Evolutionary conservation across 2,888 invertebrate genomes (phyloP), one percentile per base, ranked within the genome.

Genomic region (Mylabris sibirica): DNA sequence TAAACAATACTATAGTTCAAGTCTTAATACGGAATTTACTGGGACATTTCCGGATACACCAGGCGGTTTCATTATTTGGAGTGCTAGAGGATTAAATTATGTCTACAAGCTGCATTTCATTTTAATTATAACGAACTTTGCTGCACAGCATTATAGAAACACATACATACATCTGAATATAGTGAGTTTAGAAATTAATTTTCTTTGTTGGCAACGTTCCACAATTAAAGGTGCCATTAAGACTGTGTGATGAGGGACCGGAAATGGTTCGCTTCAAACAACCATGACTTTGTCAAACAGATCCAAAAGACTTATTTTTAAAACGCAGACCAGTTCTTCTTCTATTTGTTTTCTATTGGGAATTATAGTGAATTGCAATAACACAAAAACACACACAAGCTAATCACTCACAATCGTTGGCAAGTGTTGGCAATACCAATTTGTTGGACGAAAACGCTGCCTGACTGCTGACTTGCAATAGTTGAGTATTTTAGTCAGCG

Each of bases 11-110:
- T 49, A n/a, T n/a, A 20, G 24, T 57, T 22, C 12, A 24, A 4
- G 57, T 5, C 24, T 57, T 24, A 12, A 57, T 57, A 57, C 3
- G 11, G 14, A 57, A 57, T 41, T 38, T 26, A 35, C 35, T 20
- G 30, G 30, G 41, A 65, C 35, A 62, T 69, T 66, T 65, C 60
- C 24, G 59, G 65, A 65, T 65, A 65, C 63, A 63, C 26, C 57
- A 59, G 63, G 64, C 34, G 38, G 75, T 78, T 79, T 79, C 79
- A 81, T 81, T 81, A 80, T 77, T 77, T 74, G 77, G 77, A 81
- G 80, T 80, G 80, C 75, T 71, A 77, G 70, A 72, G 75, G 77
- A 80, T 79, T 79, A 80, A 78, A 80, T 80, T 80, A 80, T 76
- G 77, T 75, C 76, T 76, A 70, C 73, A 76, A 74, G 76, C 75